These are phyloP conservation scores for Holotrichia oblita DNA, from an alignment of 1,140 invertebrate genomes.

Conservation along the genomic window DNA sequence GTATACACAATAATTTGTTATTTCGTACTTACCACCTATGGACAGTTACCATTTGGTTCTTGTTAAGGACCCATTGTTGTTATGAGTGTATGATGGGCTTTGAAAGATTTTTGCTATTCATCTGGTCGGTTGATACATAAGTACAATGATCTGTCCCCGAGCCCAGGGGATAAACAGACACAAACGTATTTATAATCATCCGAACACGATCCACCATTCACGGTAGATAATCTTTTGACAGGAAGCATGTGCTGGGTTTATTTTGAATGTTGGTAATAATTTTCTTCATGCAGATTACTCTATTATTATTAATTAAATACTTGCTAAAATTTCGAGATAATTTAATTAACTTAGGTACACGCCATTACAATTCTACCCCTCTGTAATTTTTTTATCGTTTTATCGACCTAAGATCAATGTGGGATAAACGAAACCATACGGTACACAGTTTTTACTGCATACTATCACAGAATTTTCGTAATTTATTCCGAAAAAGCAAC, in stretches of 20 bases:
- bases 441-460: too few relatives aligned
- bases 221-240: slow-evolving; percentile 3
- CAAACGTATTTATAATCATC: background rate
- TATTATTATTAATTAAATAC: too few relatives aligned
- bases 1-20: slow-evolving; percentile 10
- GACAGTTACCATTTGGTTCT: background rate
- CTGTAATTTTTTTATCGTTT: too few relatives aligned
- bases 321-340: too few relatives aligned
- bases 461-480: too few relatives aligned
- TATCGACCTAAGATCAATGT: too few relatives aligned
- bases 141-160: background rate
- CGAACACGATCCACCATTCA: background rate
- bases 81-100: background rate
- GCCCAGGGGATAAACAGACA: background rate
- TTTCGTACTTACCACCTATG: background rate
- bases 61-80: slow-evolving; percentile 8
- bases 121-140: background rate
- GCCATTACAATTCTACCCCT: too few relatives aligned
- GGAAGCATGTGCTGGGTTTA: background rate
- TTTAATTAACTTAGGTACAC: too few relatives aligned
- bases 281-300: too few relatives aligned
- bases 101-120: slow-evolving; percentile 13
- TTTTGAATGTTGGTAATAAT: too few relatives aligned
- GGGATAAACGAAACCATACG: too few relatives aligned
- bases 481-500: too few relatives aligned